Conservation (phyloP, 2,797 vertebrate genomes). For the Microchirus variegatus region DNA sequence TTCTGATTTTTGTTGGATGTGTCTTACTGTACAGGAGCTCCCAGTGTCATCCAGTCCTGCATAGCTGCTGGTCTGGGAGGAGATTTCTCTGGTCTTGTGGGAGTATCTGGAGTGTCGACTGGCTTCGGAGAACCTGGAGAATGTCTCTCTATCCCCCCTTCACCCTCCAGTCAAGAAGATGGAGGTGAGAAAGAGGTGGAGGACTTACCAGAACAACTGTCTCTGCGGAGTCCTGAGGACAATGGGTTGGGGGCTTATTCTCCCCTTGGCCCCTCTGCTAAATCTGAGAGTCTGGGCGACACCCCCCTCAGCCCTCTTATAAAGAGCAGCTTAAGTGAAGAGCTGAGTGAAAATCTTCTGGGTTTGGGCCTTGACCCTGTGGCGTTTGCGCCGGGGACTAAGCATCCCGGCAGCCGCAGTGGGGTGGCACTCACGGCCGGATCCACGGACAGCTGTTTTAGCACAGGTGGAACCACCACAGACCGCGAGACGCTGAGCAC, state of each 20-base stretch:
- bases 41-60: slow-evolving; percentile 75
- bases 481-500: slow-evolving; percentile 90
- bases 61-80: slow-evolving; percentile 71
- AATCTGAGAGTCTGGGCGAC: slow-evolving; percentile 85
- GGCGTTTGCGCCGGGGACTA: slow-evolving; percentile 83
- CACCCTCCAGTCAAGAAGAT: slow-evolving; percentile 82
- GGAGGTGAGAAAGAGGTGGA: slow-evolving; percentile 79
- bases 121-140: slow-evolving; percentile 73
- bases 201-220: slow-evolving; percentile 53
- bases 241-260: slow-evolving; percentile 71
- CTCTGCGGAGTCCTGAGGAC: slow-evolving; percentile 56
- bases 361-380: slow-evolving; percentile 86
- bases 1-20: slow-evolving; percentile 8
- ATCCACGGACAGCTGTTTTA: slow-evolving; percentile 91
- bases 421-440: slow-evolving; percentile 81
- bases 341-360: slow-evolving; percentile 88
- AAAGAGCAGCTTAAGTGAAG: slow-evolving; percentile 89
- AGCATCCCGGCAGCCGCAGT: slow-evolving; percentile 80
- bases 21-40: slow-evolving; percentile 50
- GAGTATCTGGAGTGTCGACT: slow-evolving; percentile 65
- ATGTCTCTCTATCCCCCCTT: slow-evolving; percentile 82
- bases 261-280: slow-evolving; percentile 79
- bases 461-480: slow-evolving; percentile 82
- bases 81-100: slow-evolving; percentile 77
- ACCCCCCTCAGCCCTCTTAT: slow-evolving; percentile 89